These are phyloP conservation scores for Trichomycterus rosablanca DNA, from an alignment of 2,113 vertebrate species.

Conservation along the genomic window DNA sequence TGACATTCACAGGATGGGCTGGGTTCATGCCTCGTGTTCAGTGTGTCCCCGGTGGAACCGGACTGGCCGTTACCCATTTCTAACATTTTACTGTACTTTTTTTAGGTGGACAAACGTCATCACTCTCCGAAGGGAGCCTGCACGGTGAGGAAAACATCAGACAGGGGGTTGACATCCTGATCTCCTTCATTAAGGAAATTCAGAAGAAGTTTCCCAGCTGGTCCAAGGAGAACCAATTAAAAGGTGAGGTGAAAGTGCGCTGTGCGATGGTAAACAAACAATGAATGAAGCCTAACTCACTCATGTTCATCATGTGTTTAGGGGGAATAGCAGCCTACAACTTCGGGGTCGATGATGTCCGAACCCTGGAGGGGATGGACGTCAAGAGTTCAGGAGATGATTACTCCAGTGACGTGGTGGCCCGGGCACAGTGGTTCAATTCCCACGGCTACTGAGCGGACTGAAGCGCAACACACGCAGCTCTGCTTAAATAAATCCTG, in stretches of 20 bases:
- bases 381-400: conserved; percentile 48
- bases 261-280: too few species aligned
- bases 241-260: conserved; percentile 53
- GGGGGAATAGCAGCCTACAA: conserved; percentile 61
- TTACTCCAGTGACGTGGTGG: conserved; percentile 68
- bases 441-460: conserved; percentile 58
- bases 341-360: conserved; percentile 41
- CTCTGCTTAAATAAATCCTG: background rate
- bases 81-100: too few species aligned
- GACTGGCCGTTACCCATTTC: too few species aligned
- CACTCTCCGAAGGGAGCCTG: conserved; percentile 54
- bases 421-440: conserved; percentile 58
- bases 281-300: too few species aligned
- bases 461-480: background rate
- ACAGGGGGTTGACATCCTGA: conserved; percentile 59
- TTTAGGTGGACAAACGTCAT: conserved; percentile 58
- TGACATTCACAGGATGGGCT: too few species aligned
- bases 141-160: conserved; percentile 64
- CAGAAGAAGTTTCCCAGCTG: conserved; percentile 65
- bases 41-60: too few species aligned
- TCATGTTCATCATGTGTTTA: conserved; percentile 41
- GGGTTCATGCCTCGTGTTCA: too few species aligned
- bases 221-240: conserved; percentile 62
- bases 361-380: conserved; percentile 39
- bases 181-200: too few species aligned